Evolutionary conservation across 35 echinoderm and acorn worm species (phyloP), one percentile per base, ranked within the genome.

Genomic region (Ophioderma brevispina): DNA sequence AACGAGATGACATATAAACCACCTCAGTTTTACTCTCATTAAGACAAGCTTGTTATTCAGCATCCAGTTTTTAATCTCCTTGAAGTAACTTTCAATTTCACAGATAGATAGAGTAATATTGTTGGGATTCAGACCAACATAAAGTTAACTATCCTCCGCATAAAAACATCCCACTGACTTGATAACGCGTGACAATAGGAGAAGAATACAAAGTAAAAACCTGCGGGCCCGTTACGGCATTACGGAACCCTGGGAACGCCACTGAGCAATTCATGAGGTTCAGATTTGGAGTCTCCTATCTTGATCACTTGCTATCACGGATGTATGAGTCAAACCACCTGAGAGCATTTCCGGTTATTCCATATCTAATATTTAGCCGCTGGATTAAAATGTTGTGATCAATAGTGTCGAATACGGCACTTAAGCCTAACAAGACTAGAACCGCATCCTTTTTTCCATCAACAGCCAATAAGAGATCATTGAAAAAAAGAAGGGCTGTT

Each of bases 291-390:
- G 78, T 89, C 55, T 1, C 78, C 41, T 37, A 89, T 81, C 36
- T 81, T 81, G 25, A 89, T 40, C 35, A 64, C 46, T 43, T 89
- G 87, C 28, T 64, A 13, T 37, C 77, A 32, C 76, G 40, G 13
- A 89, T 52, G 75, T 94, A 95, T 28, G 90, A 81, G 13, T 85
- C 14, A 90, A 92, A 92, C 94, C 94, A 95, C 32, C 78, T 37
- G 13, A 95, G 89, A 37, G 81, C 89, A 91, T 4, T 82, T 32
- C 78, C 90, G 28, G 32, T 43, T 33, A 92, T 41, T 14, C 89
- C 89, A 38, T 82, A 90, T 33, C 87, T 41, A 33, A 40, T 35
- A 32, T 64, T 77, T 18, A 95, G 40, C 0, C 79, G 38, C 2
- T 79, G 14, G 14, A 83, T 36, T 11, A 92, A 55, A 49, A 81